Base-by-base conservation (phyloP, 2,113 vertebrate genomes). In the Delphinus delphis region DNA sequence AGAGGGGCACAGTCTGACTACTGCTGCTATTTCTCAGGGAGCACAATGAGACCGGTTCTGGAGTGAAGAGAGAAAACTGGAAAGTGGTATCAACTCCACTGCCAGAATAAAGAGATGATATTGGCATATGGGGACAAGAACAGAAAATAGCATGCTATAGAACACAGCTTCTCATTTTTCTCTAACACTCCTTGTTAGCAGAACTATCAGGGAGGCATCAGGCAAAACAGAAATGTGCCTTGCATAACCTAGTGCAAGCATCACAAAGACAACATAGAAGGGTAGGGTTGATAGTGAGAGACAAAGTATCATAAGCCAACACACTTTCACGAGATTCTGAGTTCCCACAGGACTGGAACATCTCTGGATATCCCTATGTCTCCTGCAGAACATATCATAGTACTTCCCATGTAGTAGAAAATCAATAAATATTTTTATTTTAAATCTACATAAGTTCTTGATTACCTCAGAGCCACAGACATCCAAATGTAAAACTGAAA, bases 1-100 rank as follows among this genome's bases (percentile, higher is more conserved):
- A 25, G 5, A 76, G 4, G 0, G 53, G 5, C 8, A 4, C 10
- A 14, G 5, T 20, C 41, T 23, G 38, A 41, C 33, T 20, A 4
- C 3, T 38, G 53, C 10, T 68, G 31, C 17, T 65, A 5, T 77
- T 60, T 83, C 41, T 58, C 12, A 20, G 31, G 14, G 23, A 83
- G 28, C 33, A 77, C 14, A 11, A 1, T 53, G 62, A 62, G 8
- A 6, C 8, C 11, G 12, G 5, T 62, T 68, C 21, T 60, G 26
- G 25, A 62, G 31, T 38, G 26, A 77, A 77, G 44, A 60, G 9
- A 71, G 28, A 71, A 90, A 89, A 67, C 28, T 41, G 33, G 33
- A 65, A 80, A 2, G 0, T 18, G 36, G 0, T 38, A 55, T 68
- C 31, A 62, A 38, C 23, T 17, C 18, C 25, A 62, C 11, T 55